These are phyloP conservation scores for Conus canariensis DNA, from an alignment of 2,888 invertebrate genomes.

Conservation along the genomic window DNA sequence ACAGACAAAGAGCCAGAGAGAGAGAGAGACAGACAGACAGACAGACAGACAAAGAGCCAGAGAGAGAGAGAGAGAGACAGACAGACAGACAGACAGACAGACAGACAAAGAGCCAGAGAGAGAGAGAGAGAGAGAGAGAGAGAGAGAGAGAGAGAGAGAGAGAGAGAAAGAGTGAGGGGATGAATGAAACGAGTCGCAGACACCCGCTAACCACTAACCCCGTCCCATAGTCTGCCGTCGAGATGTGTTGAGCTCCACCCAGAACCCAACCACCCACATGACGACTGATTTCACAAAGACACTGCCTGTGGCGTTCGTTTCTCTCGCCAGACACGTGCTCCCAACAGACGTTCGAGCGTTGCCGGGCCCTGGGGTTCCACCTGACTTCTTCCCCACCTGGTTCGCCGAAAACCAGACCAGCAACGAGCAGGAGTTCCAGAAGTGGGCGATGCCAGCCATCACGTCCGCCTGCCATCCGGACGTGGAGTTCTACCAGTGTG, in stretches of 20 bases:
- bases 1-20: fast-evolving
- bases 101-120: fast-evolving
- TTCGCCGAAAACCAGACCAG: conserved; percentile 49
- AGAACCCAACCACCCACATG: too few relatives aligned
- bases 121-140: fast-evolving
- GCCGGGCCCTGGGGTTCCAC: conserved; percentile 53
- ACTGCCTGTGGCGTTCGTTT: too few relatives aligned
- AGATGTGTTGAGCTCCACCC: too few relatives aligned
- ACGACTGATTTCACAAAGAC: too few relatives aligned
- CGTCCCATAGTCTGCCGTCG: too few relatives aligned
- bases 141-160: too few relatives aligned
- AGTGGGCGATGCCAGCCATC: conserved; percentile 46
- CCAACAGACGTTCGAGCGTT: conserved; percentile 49
- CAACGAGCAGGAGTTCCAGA: conserved; percentile 46
- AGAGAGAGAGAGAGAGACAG: too few relatives aligned
- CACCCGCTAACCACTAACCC: too few relatives aligned
- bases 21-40: fast-evolving
- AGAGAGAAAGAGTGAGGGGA: too few relatives aligned
- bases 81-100: fast-evolving
- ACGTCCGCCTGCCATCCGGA: conserved; percentile 48
- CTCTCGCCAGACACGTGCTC: conserved; percentile 45
- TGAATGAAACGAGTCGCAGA: too few relatives aligned
- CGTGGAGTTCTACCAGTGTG: conserved; percentile 60
- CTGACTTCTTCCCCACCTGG: conserved; percentile 57
- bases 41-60: too few relatives aligned